A percentile compares a stretch with the other conserved stretches of the same genome.
phyloP scores from a whole-genome alignment of 2,113 vertebrate genomes.

The Calonectris borealis region DNA sequence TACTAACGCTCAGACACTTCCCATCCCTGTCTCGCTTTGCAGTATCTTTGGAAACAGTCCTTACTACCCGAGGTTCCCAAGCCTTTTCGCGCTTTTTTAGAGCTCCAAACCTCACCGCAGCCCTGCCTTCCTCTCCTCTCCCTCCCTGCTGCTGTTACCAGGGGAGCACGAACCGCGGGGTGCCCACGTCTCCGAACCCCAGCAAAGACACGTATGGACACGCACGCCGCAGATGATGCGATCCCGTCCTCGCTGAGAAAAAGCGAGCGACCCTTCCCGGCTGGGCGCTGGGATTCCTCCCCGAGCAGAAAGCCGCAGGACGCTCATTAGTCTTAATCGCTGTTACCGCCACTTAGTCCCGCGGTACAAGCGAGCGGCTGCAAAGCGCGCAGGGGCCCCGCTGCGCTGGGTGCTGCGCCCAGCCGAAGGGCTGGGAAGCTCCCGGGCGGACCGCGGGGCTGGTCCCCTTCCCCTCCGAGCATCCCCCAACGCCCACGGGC shows the following conservation, averaged over 20 bases:
- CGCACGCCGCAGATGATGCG: neutral
- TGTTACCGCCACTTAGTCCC: neutral
- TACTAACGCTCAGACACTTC: neutral
- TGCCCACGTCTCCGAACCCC: fast-evolving
- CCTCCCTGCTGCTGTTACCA: neutral
- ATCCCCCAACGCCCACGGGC: too few species aligned
- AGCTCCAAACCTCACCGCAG: neutral
- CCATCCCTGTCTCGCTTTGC: neutral
- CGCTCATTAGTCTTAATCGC: neutral
- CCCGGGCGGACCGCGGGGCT: fast-evolving
- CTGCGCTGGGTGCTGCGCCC: neutral
- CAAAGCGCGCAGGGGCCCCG: neutral
- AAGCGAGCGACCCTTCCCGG: neutral
- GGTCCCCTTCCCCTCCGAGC: neutral
- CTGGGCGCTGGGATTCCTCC: neutral
- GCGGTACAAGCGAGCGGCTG: neutral
- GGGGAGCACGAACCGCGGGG: fast-evolving
- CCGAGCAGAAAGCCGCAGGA: neutral
- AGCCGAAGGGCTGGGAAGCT: neutral
- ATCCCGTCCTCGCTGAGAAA: neutral
- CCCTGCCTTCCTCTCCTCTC: neutral
- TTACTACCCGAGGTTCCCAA: too few species aligned
- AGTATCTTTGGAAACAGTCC: neutral
- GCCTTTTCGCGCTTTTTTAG: neutral
- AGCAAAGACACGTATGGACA: fast-evolving